phyloP scores from a whole-genome alignment of 2,113 vertebrate species.

The Dinomys branickii region DNA sequence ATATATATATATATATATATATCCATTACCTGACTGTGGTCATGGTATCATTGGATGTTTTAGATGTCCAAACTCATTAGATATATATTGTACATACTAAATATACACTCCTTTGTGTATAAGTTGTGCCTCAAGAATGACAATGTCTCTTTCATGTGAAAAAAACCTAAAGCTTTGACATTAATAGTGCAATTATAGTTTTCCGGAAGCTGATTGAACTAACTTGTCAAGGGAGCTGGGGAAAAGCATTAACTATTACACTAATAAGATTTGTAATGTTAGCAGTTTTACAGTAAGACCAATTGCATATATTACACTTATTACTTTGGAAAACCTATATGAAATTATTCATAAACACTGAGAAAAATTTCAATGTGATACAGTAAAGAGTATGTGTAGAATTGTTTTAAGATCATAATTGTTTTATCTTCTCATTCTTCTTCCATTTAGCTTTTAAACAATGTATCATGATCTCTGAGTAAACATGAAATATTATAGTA shows the following conservation, averaged over 20 bases:
- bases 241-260: background rate
- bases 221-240: rapidly evolving
- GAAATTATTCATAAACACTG: background rate
- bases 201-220: background rate
- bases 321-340: background rate
- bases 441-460: background rate
- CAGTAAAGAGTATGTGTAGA: background rate
- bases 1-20: too few relatives aligned
- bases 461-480: background rate
- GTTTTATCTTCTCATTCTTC: background rate
- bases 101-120: background rate
- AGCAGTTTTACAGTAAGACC: background rate
- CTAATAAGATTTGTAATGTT: background rate
- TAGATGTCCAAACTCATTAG: background rate
- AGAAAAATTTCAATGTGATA: background rate
- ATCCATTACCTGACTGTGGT: background rate
- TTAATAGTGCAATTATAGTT: background rate
- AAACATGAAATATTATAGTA: background rate
- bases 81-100: background rate
- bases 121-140: background rate
- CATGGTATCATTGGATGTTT: background rate
- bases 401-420: background rate
- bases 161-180: background rate
- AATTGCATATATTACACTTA: background rate
- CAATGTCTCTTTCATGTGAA: background rate